Conservation (phyloP, 2,797 vertebrate species). For the Gallinago nigripennis region DNA sequence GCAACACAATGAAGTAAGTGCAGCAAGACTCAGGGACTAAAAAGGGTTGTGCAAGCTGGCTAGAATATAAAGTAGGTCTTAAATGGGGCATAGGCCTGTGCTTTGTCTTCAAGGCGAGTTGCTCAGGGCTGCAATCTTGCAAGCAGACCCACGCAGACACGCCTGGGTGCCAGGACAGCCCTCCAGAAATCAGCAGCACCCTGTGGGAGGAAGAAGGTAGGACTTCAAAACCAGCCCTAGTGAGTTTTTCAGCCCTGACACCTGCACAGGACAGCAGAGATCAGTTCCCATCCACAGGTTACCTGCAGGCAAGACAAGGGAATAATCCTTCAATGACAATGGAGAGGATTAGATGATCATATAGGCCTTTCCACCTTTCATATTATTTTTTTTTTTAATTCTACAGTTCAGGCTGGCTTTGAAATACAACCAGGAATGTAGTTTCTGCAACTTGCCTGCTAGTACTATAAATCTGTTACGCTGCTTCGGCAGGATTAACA, state of each 20-base stretch:
- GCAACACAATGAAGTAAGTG: not conserved
- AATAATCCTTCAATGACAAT: not conserved
- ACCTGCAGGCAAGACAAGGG: not conserved
- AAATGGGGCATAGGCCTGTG: conserved; percentile 33
- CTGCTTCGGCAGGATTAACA: not conserved
- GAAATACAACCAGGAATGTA: not conserved
- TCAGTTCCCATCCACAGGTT: not conserved
- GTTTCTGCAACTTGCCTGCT: not conserved
- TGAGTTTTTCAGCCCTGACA: not conserved
- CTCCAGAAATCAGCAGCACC: not conserved
- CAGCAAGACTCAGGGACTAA: not conserved
- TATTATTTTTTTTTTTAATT: not conserved
- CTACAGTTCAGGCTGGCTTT: not conserved
- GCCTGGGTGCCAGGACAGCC: not conserved
- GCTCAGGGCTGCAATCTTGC: conserved; percentile 16
- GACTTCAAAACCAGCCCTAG: not conserved
- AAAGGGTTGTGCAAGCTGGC: not conserved
- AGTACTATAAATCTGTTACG: not conserved
- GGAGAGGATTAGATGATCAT: not conserved
- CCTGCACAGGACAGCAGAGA: not conserved
- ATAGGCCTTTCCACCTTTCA: not conserved
- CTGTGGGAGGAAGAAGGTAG: not conserved
- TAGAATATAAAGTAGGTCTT: conserved; percentile 54
- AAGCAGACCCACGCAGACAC: not conserved
- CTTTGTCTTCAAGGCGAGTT: conserved; percentile 23